Conservation (phyloP, 2,888 invertebrate genomes). For the Phalangium opilio region DNA sequence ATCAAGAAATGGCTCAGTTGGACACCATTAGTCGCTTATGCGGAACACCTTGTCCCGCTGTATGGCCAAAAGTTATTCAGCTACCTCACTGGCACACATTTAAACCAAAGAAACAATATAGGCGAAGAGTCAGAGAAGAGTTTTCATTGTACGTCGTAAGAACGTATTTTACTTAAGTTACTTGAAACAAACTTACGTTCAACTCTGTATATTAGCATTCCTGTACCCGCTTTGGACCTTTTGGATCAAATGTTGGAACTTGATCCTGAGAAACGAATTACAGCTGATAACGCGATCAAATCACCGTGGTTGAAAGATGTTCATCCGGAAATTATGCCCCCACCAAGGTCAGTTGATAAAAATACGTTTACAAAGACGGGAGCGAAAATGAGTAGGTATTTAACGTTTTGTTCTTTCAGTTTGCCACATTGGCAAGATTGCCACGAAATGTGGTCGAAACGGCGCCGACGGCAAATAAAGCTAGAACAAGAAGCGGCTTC, state of each 20-base stretch:
- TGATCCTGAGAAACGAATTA: constrained; percentile 83
- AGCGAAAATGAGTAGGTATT: no score
- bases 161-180: no score
- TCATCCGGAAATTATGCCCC: constrained; percentile 49
- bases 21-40: constrained; percentile 87
- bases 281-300: constrained; percentile 82
- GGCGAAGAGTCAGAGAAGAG: constrained; percentile 76
- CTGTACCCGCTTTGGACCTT: constrained; percentile 70
- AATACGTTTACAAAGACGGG: no score
- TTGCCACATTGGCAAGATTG: constrained; percentile 95
- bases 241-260: constrained; percentile 90
- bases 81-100: constrained; percentile 80
- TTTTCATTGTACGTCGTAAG: constrained; percentile 50
- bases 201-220: constrained; percentile 59
- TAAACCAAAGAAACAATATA: constrained; percentile 76
- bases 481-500: constrained; percentile 14
- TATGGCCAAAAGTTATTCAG: constrained; percentile 80
- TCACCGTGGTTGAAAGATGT: constrained; percentile 83
- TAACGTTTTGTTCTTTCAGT: no score
- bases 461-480: constrained; percentile 64
- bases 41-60: constrained; percentile 88
- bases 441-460: constrained; percentile 98
- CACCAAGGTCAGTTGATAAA: no score
- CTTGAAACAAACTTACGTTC: no score
- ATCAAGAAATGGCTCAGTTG: constrained; percentile 78